These are phyloP conservation scores for Pegoplata infirma DNA, from an alignment of 2,888 invertebrate species.

Conservation along the genomic window DNA sequence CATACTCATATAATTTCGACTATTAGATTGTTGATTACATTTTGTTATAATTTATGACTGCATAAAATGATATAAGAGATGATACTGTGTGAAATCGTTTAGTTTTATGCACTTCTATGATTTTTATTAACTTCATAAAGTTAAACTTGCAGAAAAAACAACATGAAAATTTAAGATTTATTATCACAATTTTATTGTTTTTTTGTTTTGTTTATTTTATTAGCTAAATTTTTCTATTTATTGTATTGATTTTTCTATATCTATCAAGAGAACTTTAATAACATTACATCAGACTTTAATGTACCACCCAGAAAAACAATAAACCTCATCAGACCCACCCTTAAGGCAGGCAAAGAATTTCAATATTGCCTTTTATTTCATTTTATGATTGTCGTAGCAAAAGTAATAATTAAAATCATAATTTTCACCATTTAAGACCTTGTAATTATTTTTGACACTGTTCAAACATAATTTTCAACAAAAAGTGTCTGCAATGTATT, in stretches of 20 bases:
- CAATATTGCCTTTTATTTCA: constrained; percentile 14
- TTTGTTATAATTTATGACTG: constrained; percentile 52
- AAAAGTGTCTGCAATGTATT: constrained; percentile 35
- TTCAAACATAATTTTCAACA: constrained; percentile 62
- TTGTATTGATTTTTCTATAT: constrained; percentile 46
- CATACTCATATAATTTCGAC: constrained; percentile 46
- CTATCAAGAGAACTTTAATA: background rate
- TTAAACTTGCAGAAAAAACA: too few species aligned
- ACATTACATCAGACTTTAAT: background rate
- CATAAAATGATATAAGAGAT: constrained; percentile 19
- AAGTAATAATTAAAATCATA: constrained; percentile 75
- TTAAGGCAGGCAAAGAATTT: background rate
- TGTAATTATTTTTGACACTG: constrained; percentile 76
- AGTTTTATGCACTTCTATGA: constrained; percentile 49
- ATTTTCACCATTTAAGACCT: constrained; percentile 76
- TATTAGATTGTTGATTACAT: constrained; percentile 42
- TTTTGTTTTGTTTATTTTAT: constrained; percentile 28
- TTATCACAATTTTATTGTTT: constrained; percentile 38
- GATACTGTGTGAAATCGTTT: constrained; percentile 7
- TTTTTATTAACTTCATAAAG: constrained; percentile 51
- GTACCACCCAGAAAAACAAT: too few species aligned
- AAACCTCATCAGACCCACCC: constrained; percentile 21
- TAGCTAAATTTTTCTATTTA: constrained; percentile 10
- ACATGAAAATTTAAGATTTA: constrained; percentile 39
- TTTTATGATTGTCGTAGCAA: constrained; percentile 22